These are phyloP conservation scores for Eupithecia tripunctaria DNA, from an alignment of 2,888 invertebrate species.

Conservation along the genomic window DNA sequence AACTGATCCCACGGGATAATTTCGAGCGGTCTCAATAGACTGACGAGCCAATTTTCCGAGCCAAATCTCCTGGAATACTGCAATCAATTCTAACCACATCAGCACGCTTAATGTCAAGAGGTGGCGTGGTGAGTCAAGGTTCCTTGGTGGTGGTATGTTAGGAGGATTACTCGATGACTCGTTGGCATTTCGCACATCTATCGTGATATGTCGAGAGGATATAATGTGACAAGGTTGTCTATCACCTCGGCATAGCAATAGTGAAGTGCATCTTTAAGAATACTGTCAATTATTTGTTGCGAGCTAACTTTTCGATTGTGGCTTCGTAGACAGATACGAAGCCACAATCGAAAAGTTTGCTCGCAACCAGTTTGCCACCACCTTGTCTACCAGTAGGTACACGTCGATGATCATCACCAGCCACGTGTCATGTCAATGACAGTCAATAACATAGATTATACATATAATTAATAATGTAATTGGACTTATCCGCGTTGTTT, in stretches of 20 bases:
- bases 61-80: neutral
- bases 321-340: too few relatives aligned
- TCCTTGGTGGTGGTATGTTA: neutral
- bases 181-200: neutral
- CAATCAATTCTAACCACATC: neutral
- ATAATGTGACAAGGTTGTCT: neutral
- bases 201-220: conserved; percentile 8
- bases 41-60: neutral
- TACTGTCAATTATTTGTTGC: neutral
- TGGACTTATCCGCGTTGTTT: neutral
- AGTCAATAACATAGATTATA: too few relatives aligned
- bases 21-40: too few relatives aligned
- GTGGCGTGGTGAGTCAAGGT: neutral
- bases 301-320: neutral
- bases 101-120: neutral
- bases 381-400: too few relatives aligned
- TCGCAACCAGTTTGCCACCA: too few relatives aligned
- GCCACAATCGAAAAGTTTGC: too few relatives aligned
- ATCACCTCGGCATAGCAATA: neutral
- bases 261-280: neutral
- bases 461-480: neutral
- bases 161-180: neutral
- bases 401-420: neutral
- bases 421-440: neutral
- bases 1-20: too few relatives aligned